Percentiles rank a stretch among this genome's conserved stretches.
These are phyloP conservation scores for Jordanella pulchra DNA, from an alignment of 2,797 vertebrate species.

Conservation along the genomic window DNA sequence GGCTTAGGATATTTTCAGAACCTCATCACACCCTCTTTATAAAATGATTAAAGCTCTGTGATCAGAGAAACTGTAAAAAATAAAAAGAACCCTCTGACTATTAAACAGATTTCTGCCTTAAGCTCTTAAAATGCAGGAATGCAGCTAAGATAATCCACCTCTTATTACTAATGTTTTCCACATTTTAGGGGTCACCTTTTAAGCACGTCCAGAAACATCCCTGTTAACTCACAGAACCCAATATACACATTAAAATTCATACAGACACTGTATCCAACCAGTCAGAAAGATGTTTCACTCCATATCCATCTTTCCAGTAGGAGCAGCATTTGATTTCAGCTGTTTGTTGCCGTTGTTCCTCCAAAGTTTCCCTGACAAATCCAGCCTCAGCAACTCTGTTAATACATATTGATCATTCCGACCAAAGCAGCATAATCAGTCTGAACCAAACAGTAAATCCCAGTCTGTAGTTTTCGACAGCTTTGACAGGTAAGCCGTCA, in stretches of 20 bases:
- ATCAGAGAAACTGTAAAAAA: background rate
- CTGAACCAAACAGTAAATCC: slow-evolving; percentile 3
- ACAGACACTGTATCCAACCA: background rate
- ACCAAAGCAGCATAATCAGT: background rate
- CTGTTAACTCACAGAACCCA: background rate
- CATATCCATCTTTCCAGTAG: no score
- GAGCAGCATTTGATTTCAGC: slow-evolving; percentile 10
- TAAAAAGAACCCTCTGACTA: background rate
- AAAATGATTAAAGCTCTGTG: background rate
- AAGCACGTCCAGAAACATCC: background rate
- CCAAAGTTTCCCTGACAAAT: slow-evolving; percentile 3
- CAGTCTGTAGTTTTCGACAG: background rate
- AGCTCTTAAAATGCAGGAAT: background rate
- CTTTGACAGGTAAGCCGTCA: slow-evolving; percentile 4
- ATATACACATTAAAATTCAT: background rate
- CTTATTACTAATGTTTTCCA: background rate
- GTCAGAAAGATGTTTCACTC: background rate
- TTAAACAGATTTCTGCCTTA: background rate
- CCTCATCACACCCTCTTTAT: background rate
- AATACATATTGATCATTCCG: slow-evolving; percentile 17
- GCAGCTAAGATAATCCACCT: background rate
- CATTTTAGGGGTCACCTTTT: background rate
- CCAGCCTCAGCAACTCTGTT: slow-evolving; percentile 1
- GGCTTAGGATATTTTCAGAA: background rate
- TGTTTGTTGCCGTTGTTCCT: background rate